These are phyloP conservation scores for Paedocypris sp. DNA, from an alignment of 2,113 vertebrate genomes.

Conservation along the genomic window DNA sequence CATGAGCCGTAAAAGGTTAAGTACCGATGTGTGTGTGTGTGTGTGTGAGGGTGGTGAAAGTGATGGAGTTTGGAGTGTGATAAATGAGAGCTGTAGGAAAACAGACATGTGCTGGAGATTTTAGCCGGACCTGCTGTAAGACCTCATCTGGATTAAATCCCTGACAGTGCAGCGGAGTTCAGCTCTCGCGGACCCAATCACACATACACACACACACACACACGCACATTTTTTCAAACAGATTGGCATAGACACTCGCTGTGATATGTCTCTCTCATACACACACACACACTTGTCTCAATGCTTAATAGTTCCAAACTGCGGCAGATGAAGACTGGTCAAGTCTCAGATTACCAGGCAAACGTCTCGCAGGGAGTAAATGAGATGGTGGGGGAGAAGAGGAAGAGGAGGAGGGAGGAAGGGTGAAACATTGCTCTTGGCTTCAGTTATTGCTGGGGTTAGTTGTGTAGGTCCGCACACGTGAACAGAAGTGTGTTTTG, in stretches of 20 bases:
- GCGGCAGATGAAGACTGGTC: background rate
- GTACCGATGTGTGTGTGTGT: background rate
- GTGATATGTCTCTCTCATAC: background rate
- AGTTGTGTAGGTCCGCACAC: background rate
- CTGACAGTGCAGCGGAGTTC: background rate
- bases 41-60: background rate
- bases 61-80: slow-evolving; percentile 13
- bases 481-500: background rate
- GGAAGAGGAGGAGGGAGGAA: background rate
- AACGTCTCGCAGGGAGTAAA: background rate
- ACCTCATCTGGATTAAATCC: slow-evolving; percentile 3
- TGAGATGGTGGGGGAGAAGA: background rate
- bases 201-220: background rate
- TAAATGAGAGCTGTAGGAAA: slow-evolving; percentile 13
- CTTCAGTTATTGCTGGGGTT: background rate
- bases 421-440: background rate
- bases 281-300: background rate
- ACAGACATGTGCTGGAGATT: slow-evolving; percentile 7
- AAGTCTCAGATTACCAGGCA: background rate
- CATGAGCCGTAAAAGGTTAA: slow-evolving; percentile 11
- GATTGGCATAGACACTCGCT: background rate
- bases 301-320: background rate
- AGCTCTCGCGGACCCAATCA: background rate
- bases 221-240: background rate
- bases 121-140: slow-evolving; percentile 15